These are phyloP conservation scores for Drosophila pseudotalamancana DNA, from an alignment of 2,888 invertebrate genomes.

Conservation along the genomic window DNA sequence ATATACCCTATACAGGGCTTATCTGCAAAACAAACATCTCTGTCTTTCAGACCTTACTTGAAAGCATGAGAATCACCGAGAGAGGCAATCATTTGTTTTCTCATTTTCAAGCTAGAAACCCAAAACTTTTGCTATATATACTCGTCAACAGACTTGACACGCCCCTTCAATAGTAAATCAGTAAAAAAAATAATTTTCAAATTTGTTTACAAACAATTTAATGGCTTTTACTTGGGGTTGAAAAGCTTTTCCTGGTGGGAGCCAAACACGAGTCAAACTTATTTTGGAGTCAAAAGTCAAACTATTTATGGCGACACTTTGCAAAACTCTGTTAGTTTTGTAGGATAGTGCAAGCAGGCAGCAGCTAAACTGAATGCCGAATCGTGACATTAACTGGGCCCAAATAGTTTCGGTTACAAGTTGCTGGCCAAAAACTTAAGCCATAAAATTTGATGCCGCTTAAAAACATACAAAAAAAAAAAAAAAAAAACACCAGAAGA, in stretches of 20 bases:
- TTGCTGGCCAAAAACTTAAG: slow-evolving; percentile 46
- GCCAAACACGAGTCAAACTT: slow-evolving; percentile 7
- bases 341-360: slow-evolving; percentile 17
- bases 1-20: neutral
- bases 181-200: neutral
- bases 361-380: slow-evolving; percentile 12
- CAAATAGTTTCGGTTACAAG: slow-evolving; percentile 40
- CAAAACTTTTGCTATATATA: too few relatives aligned
- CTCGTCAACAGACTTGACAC: neutral
- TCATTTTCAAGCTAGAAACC: too few relatives aligned
- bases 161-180: slow-evolving; percentile 1
- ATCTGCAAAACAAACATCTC: neutral
- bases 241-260: neutral
- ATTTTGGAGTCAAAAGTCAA: slow-evolving; percentile 13
- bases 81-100: too few relatives aligned
- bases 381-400: slow-evolving; percentile 27
- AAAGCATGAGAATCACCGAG: neutral
- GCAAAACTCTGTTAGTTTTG: slow-evolving; percentile 27
- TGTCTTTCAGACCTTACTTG: neutral
- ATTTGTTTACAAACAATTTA: neutral
- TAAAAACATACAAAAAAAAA: neutral
- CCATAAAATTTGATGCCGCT: slow-evolving; percentile 58
- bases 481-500: neutral
- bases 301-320: slow-evolving; percentile 32
- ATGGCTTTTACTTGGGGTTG: neutral